phyloP scores from a whole-genome alignment of 2,113 vertebrate genomes.

The Indicator indicator region DNA sequence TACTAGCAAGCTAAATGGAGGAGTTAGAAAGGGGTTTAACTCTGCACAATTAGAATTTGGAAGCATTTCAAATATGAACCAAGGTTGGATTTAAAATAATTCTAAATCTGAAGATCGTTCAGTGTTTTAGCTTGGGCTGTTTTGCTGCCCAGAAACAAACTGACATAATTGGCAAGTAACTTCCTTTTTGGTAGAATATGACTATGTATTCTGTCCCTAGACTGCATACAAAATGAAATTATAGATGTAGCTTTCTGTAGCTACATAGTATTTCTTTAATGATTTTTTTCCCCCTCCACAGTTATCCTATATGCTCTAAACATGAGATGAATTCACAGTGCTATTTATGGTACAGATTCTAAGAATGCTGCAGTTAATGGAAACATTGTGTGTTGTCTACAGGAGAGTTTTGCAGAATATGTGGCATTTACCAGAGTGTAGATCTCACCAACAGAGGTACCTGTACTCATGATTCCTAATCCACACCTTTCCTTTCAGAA shows the following conservation, averaged over 20 bases:
- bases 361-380: not conserved
- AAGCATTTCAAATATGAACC: not conserved
- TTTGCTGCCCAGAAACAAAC: not conserved
- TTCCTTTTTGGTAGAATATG: not conserved
- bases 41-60: not conserved
- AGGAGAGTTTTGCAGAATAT: not conserved
- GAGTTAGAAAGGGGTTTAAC: not conserved
- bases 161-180: not conserved
- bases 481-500: not conserved
- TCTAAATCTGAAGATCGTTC: not conserved
- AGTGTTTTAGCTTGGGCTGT: not conserved
- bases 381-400: not conserved
- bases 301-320: not conserved
- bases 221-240: not conserved
- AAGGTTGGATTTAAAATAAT: not conserved
- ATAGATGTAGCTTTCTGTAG: not conserved
- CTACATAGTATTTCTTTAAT: not conserved
- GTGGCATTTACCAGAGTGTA: not conserved
- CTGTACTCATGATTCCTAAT: not conserved
- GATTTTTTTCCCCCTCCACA: not conserved
- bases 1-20: not conserved
- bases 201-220: not conserved
- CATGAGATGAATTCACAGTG: not conserved
- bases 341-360: conserved; percentile 33
- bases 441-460: not conserved